Base-by-base conservation (phyloP, 2,113 vertebrate species). In the Bambusicola thoracicus region DNA sequence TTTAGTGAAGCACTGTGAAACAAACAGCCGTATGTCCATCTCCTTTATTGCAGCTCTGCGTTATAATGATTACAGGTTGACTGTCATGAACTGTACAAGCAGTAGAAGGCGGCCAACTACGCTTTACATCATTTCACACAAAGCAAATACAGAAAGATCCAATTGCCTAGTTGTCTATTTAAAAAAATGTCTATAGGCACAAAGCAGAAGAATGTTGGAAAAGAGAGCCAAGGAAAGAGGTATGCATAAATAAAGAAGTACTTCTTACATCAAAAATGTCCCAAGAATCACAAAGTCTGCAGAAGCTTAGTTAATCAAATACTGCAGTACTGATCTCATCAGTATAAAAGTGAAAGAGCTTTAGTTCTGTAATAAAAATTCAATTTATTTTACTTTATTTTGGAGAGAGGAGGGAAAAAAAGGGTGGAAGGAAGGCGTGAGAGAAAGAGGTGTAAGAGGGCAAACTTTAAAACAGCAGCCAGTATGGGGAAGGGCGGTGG, bases 401-500 rank as follows among this genome's bases (percentile, higher is more conserved):
- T 79, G 51, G 92, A 90, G 85, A 93, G 62, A 44, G 89, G 94
- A 89, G 83, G n/a, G 59, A 49, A 46, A 49, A 46, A n/a, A n/a
- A 72, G 46, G 76, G 51, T 5, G 5, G 69, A 79, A 90, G 73
- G 88, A 80, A 88, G 18, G 93, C 79, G 66, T 75, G 36, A 92
- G 93, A 96, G 96, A 89, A 87, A 86, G 85, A 96, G n/a, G n/a
- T n/a, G n/a, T n/a, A n/a, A n/a, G n/a, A 97, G 97, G 98, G 97
- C 97, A 97, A 96, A 98, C 97, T 98, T 98, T 97, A 98, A 98
- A 98, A 98, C 96, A 98, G 97, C 97, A 98, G 97, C 97, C 96
- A 97, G 94, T 97, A 94, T 80, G 75, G 94, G 95, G 94, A 95
- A 80, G 79, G 88, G 95, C 76, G 72, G 27, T 66, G 82, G 95